Percentiles rank a stretch among this genome's conserved stretches.
phyloP scores from a whole-genome alignment of 2,113 vertebrate genomes.

The Aegithalos caudatus region DNA sequence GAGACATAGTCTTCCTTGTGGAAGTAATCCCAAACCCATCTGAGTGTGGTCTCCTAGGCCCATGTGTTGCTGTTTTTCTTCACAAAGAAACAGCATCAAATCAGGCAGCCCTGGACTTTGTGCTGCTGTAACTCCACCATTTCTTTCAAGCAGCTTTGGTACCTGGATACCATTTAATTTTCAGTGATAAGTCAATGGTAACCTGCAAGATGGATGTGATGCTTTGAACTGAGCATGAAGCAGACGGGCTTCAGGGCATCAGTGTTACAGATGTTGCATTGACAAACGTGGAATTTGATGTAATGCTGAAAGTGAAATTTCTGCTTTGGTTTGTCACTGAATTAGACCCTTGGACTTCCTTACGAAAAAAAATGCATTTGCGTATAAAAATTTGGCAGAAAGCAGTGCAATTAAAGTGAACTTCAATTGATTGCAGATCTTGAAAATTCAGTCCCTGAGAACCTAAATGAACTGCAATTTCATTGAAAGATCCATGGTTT shows the following conservation, averaged over 20 bases:
- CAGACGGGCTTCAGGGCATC: neutral
- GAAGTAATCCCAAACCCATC: neutral
- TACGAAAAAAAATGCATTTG: neutral
- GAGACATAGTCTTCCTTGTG: neutral
- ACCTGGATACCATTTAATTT: neutral
- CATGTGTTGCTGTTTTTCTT: neutral
- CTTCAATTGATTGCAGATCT: neutral
- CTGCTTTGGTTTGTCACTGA: neutral
- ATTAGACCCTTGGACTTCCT: neutral
- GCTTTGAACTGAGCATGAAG: neutral
- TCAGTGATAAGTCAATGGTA: neutral
- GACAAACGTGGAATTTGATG: neutral
- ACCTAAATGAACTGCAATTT: neutral
- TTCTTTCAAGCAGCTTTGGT: neutral
- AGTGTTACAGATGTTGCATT: neutral
- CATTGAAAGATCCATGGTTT: neutral
- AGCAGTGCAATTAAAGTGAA: neutral
- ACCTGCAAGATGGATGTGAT: neutral
- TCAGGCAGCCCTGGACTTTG: neutral
- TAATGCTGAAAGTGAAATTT: neutral
- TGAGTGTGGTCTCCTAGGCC: neutral
- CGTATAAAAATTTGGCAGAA: neutral
- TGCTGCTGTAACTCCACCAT: neutral
- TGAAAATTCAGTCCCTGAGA: neutral
- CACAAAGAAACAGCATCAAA: neutral